A percentile compares a stretch with the other conserved stretches of the same genome.
phyloP scores from a whole-genome alignment of 1,140 invertebrate species.

The Pteromalus puparum region DNA sequence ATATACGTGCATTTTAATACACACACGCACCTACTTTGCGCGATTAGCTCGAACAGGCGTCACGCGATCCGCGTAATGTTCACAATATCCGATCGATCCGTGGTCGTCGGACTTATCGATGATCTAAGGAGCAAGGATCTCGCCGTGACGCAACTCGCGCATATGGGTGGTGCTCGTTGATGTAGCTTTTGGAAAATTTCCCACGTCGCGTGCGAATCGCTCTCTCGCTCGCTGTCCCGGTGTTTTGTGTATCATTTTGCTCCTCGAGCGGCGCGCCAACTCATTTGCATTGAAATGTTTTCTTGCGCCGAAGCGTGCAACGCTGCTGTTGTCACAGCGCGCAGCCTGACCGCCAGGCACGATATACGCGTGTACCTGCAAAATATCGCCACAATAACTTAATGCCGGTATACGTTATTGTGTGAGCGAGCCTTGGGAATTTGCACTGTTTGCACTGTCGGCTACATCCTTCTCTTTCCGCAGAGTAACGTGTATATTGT shows the following conservation, averaged over 20 bases:
- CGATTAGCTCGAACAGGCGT: too few relatives aligned
- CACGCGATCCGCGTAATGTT: too few relatives aligned
- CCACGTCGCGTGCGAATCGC: conserved; percentile 31
- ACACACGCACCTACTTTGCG: not conserved
- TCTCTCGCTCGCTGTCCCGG: conserved; percentile 6
- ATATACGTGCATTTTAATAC: not conserved
- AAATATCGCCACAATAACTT: conserved; percentile 52
- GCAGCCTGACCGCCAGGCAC: not conserved
- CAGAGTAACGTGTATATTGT: not conserved
- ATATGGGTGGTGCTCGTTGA: not conserved
- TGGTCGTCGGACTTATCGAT: not conserved
- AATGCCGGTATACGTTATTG: conserved; percentile 22
- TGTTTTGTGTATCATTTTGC: conserved; percentile 44
- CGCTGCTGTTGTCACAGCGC: not conserved
- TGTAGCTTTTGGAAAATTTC: conserved; percentile 25
- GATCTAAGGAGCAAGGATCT: conserved; percentile 22
- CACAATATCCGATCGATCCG: not conserved
- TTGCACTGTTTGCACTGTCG: too few relatives aligned
- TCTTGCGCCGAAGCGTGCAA: conserved; percentile 38
- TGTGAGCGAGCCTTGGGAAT: not conserved
- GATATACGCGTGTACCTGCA: conserved; percentile 9
- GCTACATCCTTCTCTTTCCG: not conserved
- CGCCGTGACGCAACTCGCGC: not conserved
- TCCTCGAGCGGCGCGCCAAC: not conserved
- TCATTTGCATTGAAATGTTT: conserved; percentile 52